Base-by-base conservation (phyloP, 2,797 vertebrate species). In the Hylomyscus alleni region DNA sequence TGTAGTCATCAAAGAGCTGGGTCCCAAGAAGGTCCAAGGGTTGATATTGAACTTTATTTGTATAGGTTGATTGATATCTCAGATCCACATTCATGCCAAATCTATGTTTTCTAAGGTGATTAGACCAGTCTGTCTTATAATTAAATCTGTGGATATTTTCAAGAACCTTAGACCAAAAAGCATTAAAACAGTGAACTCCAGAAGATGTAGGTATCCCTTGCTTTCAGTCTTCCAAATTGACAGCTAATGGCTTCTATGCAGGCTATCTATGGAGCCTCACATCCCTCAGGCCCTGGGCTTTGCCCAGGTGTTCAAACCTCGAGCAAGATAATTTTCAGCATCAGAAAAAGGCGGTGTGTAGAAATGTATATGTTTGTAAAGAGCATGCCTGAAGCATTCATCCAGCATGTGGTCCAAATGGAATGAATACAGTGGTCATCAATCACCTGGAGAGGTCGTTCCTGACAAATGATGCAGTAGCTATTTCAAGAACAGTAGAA, bases 321-420 rank as follows among this genome's bases (percentile, higher is more conserved):
- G 99, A 0, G 99, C 99, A 3, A 99, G 99, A 99, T 99, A 99
- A 98, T 99, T 99, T 98, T 99, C 99, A 86, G 99, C 99, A 80
- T 98, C 99, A 93, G 99, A 99, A 96, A 99, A 99, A 99, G 94
- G 99, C 99, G 19, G 99, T 99, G 7, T 99, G 98, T 65, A 99
- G 99, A 91, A 99, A 99, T 96, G 99, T 99, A 98, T 99, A 99
- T 96, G 99, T 99, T 76, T 99, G 99, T 95, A 99, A 99, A 97
- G 99, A 99, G 90, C 99, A 99, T 96, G 99, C 99, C 78, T 99
- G 99, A 94, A 99, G 99, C 34, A 99, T 99, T 78, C 99, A 99
- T 89, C 99, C 99, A 11, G 99, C 99, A 11, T 99, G 99, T 94
- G 99, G 99, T 91, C 99, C 99, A 81, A 99, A 99, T 13, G 99